phyloP scores from a whole-genome alignment of 2,888 invertebrate species.

The Pardosa pseudoannulata region DNA sequence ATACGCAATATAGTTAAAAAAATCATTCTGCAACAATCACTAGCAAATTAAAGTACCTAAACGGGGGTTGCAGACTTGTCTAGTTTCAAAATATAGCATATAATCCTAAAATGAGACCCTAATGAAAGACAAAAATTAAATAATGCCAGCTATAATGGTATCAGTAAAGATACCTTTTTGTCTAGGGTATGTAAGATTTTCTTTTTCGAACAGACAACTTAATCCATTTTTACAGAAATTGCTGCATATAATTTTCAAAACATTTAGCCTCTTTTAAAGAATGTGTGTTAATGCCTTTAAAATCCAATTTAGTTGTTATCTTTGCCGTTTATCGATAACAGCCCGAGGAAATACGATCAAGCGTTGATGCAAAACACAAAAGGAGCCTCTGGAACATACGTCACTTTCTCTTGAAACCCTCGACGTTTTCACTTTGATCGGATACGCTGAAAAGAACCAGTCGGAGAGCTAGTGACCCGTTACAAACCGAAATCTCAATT shows the following conservation, averaged over 20 bases:
- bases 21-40: too few relatives aligned
- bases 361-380: neutral
- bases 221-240: neutral
- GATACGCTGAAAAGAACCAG: conserved; percentile 33
- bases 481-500: conserved; percentile 32
- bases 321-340: neutral
- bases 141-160: too few relatives aligned
- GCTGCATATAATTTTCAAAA: neutral
- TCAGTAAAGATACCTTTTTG: too few relatives aligned
- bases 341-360: neutral
- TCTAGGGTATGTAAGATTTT: too few relatives aligned
- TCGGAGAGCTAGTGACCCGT: conserved; percentile 30
- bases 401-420: neutral
- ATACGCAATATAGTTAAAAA: too few relatives aligned
- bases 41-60: too few relatives aligned
- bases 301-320: conserved; percentile 13
- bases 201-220: too few relatives aligned
- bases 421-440: neutral
- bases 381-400: neutral
- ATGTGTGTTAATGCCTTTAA: conserved; percentile 15
- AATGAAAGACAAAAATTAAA: too few relatives aligned
- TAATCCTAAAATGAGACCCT: too few relatives aligned
- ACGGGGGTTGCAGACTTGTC: too few relatives aligned
- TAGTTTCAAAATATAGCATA: too few relatives aligned
- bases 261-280: conserved; percentile 1